Percentiles rank a stretch among this genome's conserved stretches.
Evolutionary conservation across 2,113 vertebrate genomes (phyloP).

Genomic region (Monopterus albus): DNA sequence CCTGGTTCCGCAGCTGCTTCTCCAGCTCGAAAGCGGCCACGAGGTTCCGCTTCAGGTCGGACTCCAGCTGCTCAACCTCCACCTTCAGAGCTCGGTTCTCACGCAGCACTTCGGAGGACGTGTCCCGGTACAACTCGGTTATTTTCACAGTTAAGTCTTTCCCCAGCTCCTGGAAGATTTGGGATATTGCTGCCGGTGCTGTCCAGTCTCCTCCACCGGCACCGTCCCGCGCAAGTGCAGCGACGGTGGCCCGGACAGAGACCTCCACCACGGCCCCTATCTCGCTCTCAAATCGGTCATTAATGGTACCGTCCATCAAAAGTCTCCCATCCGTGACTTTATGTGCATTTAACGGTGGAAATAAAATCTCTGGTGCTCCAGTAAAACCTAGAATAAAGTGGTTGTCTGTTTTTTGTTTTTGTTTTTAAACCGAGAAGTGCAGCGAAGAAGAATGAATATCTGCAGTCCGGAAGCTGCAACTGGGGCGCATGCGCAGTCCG

Average conservation of each 20-base stretch:
- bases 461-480: not conserved
- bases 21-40: not conserved
- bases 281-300: no score
- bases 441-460: not conserved
- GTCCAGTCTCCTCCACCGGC: not conserved
- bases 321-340: no score
- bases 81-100: not conserved
- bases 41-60: not conserved
- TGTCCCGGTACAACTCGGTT: not conserved
- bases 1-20: not conserved
- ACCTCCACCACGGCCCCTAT: no score
- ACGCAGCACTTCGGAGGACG: not conserved
- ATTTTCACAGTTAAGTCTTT: not conserved
- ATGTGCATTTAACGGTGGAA: no score
- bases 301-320: no score
- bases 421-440: no score
- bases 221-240: no score
- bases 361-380: no score
- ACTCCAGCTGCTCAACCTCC: not conserved
- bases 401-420: no score
- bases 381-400: no score
- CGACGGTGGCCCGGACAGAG: not conserved
- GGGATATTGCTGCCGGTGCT: no score
- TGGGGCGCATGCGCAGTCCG: not conserved
- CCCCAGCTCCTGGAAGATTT: not conserved